These are phyloP conservation scores for Apistogramma diplotaenia DNA, from an alignment of 2,113 vertebrate species.

Conservation along the genomic window DNA sequence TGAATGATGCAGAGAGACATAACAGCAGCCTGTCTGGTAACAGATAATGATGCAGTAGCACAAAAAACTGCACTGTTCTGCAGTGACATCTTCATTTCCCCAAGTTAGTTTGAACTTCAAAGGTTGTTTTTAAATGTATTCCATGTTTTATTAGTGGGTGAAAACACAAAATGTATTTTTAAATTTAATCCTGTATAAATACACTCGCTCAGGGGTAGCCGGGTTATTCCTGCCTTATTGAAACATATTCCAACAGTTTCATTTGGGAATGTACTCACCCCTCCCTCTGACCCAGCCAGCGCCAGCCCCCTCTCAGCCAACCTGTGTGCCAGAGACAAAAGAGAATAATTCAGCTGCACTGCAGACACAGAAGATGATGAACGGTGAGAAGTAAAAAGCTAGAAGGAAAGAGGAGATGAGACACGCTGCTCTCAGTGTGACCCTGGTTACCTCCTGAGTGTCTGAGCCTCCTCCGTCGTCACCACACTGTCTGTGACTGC, in stretches of 20 bases:
- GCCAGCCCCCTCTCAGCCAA: constrained; percentile 89
- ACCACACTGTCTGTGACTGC: constrained; percentile 84
- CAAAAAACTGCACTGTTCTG: no score
- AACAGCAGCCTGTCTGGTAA: no score
- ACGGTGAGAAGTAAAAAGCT: neutral
- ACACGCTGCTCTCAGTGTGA: neutral
- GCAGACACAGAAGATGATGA: neutral
- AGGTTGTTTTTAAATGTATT: neutral
- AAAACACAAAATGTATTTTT: neutral
- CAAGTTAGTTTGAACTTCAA: neutral
- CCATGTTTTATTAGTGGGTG: neutral
- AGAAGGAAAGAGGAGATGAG: neutral
- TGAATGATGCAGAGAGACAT: no score
- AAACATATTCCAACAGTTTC: neutral
- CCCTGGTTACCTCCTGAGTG: constrained; percentile 76
- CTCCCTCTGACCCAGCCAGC: constrained; percentile 95
- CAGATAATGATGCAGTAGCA: neutral
- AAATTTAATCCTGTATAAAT: neutral
- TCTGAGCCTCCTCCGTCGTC: constrained; percentile 83
- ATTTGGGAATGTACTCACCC: constrained; percentile 81
- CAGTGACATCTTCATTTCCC: neutral
- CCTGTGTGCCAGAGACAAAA: constrained; percentile 72
- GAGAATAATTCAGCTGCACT: neutral
- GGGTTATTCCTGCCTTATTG: neutral
- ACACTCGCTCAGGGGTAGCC: neutral